Conservation (phyloP, 2,888 invertebrate genomes). For the Limnephilus rhombicus region DNA sequence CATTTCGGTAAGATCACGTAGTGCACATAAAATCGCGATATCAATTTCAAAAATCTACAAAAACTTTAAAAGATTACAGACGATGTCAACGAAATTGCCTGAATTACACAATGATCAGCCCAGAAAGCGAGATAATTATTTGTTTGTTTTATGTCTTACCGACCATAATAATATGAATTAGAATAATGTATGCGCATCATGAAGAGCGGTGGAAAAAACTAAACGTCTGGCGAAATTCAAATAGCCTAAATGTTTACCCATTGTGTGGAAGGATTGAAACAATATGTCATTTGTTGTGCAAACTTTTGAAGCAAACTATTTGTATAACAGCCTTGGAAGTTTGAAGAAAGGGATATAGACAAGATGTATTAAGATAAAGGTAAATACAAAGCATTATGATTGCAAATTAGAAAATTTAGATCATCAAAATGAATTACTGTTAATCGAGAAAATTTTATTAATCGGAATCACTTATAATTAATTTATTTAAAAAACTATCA, state of each 20-base stretch:
- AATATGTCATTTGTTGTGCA: conserved; percentile 19
- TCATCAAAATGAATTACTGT: not conserved
- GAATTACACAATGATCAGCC: conserved; percentile 4
- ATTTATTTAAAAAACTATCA: too few relatives aligned
- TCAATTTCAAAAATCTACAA: conserved; percentile 18
- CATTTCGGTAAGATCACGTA: not conserved
- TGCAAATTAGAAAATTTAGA: not conserved
- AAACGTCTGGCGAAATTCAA: conserved; percentile 20
- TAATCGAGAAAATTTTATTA: not conserved
- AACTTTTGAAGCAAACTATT: not conserved
- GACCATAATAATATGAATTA: conserved; percentile 5
- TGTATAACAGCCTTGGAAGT: not conserved
- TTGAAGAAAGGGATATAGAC: not conserved
- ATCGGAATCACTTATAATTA: too few relatives aligned
- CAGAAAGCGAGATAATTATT: not conserved
- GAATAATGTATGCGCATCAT: not conserved
- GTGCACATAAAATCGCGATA: not conserved
- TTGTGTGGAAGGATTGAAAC: conserved; percentile 11
- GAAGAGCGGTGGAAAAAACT: conserved; percentile 9
- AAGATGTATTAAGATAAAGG: not conserved
- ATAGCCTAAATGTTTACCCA: conserved; percentile 25
- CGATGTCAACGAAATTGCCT: not conserved
- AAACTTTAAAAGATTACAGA: not conserved
- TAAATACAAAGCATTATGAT: not conserved
- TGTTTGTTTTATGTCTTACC: conserved; percentile 15